Conservation (phyloP, 2,113 vertebrate species). For the Apteryx owenii region DNA sequence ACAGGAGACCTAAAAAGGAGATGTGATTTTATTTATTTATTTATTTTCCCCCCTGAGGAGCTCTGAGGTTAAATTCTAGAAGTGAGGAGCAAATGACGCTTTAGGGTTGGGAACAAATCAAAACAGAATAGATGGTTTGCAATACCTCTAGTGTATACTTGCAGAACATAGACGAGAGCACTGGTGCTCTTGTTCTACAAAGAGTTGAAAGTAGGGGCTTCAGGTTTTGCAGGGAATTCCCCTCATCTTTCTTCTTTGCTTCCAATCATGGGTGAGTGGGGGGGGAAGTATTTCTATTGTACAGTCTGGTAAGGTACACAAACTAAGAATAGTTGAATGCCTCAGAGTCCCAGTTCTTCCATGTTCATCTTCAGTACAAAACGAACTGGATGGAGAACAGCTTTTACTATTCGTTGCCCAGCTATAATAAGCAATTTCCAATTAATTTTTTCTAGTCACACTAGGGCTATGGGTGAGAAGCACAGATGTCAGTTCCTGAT, state of each 20-base stretch:
- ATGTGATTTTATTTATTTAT: background rate
- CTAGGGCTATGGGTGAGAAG: background rate
- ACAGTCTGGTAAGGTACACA: background rate
- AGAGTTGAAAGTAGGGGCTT: background rate
- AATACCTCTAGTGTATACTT: background rate
- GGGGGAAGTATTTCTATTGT: background rate
- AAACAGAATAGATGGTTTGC: background rate
- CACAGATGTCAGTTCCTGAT: constrained; percentile 25
- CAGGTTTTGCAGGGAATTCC: background rate
- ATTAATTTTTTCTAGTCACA: constrained; percentile 18
- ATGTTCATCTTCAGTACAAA: constrained; percentile 14
- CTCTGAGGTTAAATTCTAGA: constrained; percentile 32
- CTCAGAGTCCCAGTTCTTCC: background rate
- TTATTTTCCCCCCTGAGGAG: constrained; percentile 24
- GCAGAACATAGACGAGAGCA: background rate
- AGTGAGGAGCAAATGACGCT: background rate
- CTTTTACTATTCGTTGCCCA: constrained; percentile 61
- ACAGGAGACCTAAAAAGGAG: constrained; percentile 13
- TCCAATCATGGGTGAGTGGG: fast-evolving
- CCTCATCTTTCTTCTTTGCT: background rate
- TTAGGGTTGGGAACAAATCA: background rate
- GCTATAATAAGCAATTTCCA: constrained; percentile 67
- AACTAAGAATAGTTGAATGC: background rate
- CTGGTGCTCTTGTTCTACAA: background rate
- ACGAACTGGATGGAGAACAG: constrained; percentile 57